Base-by-base conservation (phyloP, 2,888 invertebrate species). In the Rhaphigaster nebulosa region DNA sequence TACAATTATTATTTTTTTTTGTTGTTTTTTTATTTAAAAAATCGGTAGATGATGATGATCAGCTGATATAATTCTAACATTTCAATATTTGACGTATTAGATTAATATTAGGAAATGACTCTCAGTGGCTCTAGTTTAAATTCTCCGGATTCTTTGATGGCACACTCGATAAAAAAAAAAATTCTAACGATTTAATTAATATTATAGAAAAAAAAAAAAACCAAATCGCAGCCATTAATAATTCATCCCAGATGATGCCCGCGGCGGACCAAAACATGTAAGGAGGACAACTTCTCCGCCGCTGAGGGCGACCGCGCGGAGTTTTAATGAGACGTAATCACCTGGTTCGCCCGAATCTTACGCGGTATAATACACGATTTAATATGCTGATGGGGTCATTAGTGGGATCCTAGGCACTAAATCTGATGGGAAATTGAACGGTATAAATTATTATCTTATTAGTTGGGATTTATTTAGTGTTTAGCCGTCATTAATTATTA, bases 391-490 rank as follows among this genome's bases (percentile, higher is more conserved):
- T 29, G 29, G 65, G 65, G 65, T 65, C 65, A 65, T 65, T 65
- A 65, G 65, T 29, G 65, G 65, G 65, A 29, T 29, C 65, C 5
- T 3, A 65, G 29, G 15, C 65, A 29, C 65, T 65, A 65, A 65
- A 65, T 65, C 65, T 29, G 65, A 29, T 65, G 29, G 65, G 65
- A 34, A 65, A 65, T 65, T 65, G 65, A 29, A 29, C 65, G 29
- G 15, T 65, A 29, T 65, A 65, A 65, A 65, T 65, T 65, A 65
- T 65, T 65, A 65, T 65, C 65, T 65, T 65, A 65, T 65, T 65
- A 65, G 65, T 65, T 65, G 29, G 65, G 65, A 65, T 65, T 65
- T 65, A 65, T 65, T 65, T 65, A 65, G 65, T 65, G 65, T 65
- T 65, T 65, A 65, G 65, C 65, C 65, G 18, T 65, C 65, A 65